Evolutionary conservation across 2,113 vertebrate species (phyloP).

Genomic region (Acrocephalus arundinaceus): DNA sequence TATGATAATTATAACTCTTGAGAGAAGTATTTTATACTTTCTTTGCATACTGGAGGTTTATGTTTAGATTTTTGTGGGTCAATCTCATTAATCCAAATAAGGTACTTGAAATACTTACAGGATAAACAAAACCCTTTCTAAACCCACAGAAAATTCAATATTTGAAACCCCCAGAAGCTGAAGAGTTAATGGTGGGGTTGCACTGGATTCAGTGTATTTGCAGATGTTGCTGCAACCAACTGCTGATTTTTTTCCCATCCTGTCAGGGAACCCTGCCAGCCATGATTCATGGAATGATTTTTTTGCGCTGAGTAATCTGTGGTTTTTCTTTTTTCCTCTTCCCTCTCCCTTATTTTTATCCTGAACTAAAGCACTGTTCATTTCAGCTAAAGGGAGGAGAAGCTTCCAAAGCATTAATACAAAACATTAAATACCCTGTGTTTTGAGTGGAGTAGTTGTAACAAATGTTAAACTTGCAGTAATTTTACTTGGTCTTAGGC

Average conservation of each 20-base stretch:
- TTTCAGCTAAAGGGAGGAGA: constrained; percentile 58
- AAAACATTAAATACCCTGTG: constrained; percentile 28
- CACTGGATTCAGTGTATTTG: constrained; percentile 61
- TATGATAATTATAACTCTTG: neutral
- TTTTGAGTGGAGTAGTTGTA: constrained; percentile 45
- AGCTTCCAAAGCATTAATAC: constrained; percentile 53
- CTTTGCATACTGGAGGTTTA: neutral
- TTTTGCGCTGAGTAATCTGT: constrained; percentile 80
- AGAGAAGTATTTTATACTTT: neutral
- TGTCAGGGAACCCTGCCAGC: constrained; percentile 74
- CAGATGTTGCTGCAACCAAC: constrained; percentile 74
- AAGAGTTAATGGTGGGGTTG: constrained; percentile 68
- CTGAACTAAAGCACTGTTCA: constrained; percentile 65
- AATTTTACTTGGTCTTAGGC: constrained; percentile 1
- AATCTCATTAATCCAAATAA: neutral
- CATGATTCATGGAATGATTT: constrained; percentile 83
- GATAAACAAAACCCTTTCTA: neutral
- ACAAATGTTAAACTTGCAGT: constrained; percentile 1
- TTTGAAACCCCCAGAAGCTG: constrained; percentile 5
- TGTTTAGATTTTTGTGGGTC: neutral
- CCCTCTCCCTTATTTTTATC: constrained; percentile 57
- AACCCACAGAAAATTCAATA: neutral
- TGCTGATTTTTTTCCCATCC: constrained; percentile 69
- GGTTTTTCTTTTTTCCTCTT: constrained; percentile 71
- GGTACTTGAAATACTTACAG: neutral